Percentiles rank a stretch among this genome's conserved stretches.
These are phyloP conservation scores for Nomada ferruginata DNA, from an alignment of 2,888 invertebrate species.

Conservation along the genomic window DNA sequence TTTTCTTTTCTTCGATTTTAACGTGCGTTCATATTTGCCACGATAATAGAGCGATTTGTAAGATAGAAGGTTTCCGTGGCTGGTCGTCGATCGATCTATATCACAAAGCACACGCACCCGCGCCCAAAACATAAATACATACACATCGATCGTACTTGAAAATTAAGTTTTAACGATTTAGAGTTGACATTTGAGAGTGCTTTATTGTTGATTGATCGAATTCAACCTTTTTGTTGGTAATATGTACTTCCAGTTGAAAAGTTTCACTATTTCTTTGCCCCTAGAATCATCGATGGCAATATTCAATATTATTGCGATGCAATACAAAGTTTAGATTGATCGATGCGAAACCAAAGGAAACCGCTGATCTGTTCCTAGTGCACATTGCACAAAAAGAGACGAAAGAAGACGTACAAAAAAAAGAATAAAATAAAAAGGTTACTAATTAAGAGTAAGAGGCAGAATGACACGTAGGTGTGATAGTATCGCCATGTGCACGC, in stretches of 20 bases:
- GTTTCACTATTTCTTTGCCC: too few species aligned
- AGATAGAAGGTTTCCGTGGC: slow-evolving; percentile 54
- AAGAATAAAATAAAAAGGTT: slow-evolving; percentile 21
- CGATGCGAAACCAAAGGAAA: slow-evolving; percentile 40
- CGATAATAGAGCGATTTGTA: slow-evolving; percentile 59
- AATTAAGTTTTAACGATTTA: neutral
- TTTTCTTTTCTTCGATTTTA: slow-evolving; percentile 27
- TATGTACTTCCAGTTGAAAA: too few species aligned
- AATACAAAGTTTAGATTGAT: slow-evolving; percentile 24
- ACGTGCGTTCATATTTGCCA: slow-evolving; percentile 40
- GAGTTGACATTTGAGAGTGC: neutral
- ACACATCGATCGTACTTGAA: too few species aligned
- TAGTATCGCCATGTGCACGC: slow-evolving; percentile 59
- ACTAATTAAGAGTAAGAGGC: slow-evolving; percentile 63
- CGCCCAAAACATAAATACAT: too few species aligned
- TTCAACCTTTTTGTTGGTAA: too few species aligned
- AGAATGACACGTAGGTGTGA: slow-evolving; percentile 61
- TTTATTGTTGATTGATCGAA: neutral
- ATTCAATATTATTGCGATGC: neutral
- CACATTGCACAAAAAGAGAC: slow-evolving; percentile 64
- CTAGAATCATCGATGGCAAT: too few species aligned
- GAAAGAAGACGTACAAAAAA: slow-evolving; percentile 63
- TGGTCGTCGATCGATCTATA: slow-evolving; percentile 22
- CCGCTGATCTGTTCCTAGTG: slow-evolving; percentile 71
- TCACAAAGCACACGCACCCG: too few species aligned